A percentile compares a stretch with the other conserved stretches of the same genome.
Conservation (phyloP, 2,797 vertebrate genomes). For the Leontocebus nigricollis region DNA sequence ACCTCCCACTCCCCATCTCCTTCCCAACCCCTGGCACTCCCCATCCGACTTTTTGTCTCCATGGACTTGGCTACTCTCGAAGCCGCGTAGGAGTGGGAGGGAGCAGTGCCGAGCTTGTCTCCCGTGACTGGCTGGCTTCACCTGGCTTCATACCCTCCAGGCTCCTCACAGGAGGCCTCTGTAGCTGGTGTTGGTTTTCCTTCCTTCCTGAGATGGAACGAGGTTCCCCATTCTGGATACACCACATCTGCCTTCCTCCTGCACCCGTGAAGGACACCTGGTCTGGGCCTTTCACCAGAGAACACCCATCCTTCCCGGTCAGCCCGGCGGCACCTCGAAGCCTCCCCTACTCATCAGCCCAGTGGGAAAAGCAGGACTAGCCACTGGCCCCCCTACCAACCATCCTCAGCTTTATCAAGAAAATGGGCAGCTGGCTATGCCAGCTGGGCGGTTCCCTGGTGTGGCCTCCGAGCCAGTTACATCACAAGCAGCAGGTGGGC, state of each 20-base stretch:
- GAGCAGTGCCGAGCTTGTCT: fast-evolving
- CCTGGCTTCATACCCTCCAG: fast-evolving
- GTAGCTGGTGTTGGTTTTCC: fast-evolving
- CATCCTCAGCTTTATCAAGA: fast-evolving
- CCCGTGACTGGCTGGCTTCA: not conserved
- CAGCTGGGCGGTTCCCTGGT: fast-evolving
- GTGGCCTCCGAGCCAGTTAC: fast-evolving
- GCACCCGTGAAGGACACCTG: not conserved
- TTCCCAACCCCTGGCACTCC: not conserved
- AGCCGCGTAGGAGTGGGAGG: too few species aligned
- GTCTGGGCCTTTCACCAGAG: too few species aligned
- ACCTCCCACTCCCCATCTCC: fast-evolving
- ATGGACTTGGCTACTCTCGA: fast-evolving
- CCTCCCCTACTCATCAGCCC: not conserved
- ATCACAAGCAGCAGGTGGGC: not conserved
- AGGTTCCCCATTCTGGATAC: fast-evolving
- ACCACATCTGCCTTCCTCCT: fast-evolving
- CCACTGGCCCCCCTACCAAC: too few species aligned
- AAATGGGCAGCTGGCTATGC: fast-evolving
- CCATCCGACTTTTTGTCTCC: not conserved
- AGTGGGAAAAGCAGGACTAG: fast-evolving
- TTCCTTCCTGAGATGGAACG: not conserved
- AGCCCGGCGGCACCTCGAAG: fast-evolving
- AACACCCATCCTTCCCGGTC: not conserved
- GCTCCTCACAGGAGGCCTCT: fast-evolving